These are phyloP conservation scores for Phytoseiulus persimilis DNA, from an alignment of 2,888 invertebrate genomes.

Conservation along the genomic window DNA sequence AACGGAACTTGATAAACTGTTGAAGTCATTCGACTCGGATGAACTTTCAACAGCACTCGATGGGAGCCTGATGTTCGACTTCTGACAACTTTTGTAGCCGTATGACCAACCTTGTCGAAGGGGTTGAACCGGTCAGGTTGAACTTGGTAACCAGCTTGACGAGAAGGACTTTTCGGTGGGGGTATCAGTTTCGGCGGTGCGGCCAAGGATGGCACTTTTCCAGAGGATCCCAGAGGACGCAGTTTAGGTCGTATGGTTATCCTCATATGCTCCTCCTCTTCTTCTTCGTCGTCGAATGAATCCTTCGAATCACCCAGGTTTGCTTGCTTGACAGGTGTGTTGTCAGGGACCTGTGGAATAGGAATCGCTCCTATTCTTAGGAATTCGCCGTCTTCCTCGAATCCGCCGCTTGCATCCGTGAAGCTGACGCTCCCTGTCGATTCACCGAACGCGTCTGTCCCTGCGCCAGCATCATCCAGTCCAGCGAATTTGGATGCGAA, in stretches of 20 bases:
- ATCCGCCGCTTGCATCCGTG: slow-evolving; percentile 40
- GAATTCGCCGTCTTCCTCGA: slow-evolving; percentile 14
- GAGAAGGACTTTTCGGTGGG: slow-evolving; percentile 57
- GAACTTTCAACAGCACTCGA: no score
- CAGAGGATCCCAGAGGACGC: background rate
- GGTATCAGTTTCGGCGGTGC: slow-evolving; percentile 67
- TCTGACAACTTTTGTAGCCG: background rate
- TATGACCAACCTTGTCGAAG: slow-evolving; percentile 48
- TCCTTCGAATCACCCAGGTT: slow-evolving; percentile 42
- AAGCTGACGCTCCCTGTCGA: background rate
- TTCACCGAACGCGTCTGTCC: slow-evolving; percentile 40
- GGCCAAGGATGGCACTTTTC: background rate
- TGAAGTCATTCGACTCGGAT: no score
- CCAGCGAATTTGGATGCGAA: slow-evolving; percentile 42
- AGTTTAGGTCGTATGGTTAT: slow-evolving; percentile 48
- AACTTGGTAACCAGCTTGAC: slow-evolving; percentile 43
- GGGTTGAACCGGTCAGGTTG: slow-evolving; percentile 50
- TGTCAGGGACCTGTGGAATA: slow-evolving; percentile 12
- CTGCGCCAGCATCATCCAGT: slow-evolving; percentile 10
- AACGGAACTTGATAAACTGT: background rate
- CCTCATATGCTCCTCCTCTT: slow-evolving; percentile 46
- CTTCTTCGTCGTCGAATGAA: slow-evolving; percentile 47
- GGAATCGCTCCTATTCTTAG: background rate
- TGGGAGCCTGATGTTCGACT: background rate
- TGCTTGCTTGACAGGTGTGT: slow-evolving; percentile 23